Conservation (phyloP, 2,888 invertebrate species). For the Cryptus viduatorius region DNA sequence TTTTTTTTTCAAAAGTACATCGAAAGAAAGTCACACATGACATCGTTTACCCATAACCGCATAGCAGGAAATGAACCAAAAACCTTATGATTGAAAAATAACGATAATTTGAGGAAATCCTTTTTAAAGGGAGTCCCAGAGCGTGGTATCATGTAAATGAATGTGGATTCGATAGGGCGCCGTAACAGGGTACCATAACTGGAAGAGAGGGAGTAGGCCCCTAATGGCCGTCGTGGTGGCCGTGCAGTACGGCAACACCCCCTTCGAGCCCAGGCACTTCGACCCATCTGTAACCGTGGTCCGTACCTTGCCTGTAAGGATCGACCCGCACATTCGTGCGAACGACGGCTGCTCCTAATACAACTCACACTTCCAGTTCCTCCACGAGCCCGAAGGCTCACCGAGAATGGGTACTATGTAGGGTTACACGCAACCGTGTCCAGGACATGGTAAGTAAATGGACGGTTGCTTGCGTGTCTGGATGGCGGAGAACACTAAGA, state of each 20-base stretch:
- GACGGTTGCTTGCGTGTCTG: neutral
- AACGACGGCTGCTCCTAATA: conserved; percentile 37
- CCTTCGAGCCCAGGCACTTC: conserved; percentile 32
- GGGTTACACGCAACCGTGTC: neutral
- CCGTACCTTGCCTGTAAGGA: conserved; percentile 20
- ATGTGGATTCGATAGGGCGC: conserved; percentile 84
- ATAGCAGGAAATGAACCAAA: too few species aligned
- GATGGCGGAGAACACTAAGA: neutral
- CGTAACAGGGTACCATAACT: conserved; percentile 81
- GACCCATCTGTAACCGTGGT: conserved; percentile 34
- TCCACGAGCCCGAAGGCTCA: neutral
- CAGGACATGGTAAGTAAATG: neutral
- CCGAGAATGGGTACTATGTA: neutral
- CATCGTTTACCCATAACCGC: too few species aligned
- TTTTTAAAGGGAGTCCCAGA: conserved; percentile 60
- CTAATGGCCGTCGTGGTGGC: conserved; percentile 58
- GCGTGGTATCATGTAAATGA: conserved; percentile 79
- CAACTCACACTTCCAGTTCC: neutral
- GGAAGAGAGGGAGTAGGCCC: conserved; percentile 65
- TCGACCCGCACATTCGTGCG: conserved; percentile 14
- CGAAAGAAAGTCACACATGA: too few species aligned
- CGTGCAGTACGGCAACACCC: conserved; percentile 47
- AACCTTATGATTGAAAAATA: too few species aligned
- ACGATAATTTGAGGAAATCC: neutral
- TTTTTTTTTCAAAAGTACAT: too few species aligned